Conservation (phyloP, 1,140 invertebrate genomes). For the Bombus haemorrhoidalis region DNA sequence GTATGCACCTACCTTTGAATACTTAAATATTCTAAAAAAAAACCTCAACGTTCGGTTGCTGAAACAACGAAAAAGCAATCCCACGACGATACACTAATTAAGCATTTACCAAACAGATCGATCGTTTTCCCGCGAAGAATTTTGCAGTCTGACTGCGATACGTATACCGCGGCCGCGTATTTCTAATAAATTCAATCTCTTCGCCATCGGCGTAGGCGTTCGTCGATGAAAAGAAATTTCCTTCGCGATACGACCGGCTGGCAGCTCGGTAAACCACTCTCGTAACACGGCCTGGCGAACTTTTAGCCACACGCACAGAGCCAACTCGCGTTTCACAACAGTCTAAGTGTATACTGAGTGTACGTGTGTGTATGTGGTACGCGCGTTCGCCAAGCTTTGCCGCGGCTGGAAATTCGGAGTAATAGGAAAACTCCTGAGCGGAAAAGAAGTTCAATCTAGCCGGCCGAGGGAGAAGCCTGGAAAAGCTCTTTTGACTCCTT, state of each 20-base stretch:
- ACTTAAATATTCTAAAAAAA: too few species aligned
- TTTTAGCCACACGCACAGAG: conserved; percentile 26
- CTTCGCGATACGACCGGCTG: conserved; percentile 26
- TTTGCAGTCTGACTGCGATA: not conserved
- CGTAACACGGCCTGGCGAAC: conserved; percentile 23
- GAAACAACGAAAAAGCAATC: not conserved
- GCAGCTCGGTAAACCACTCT: conserved; percentile 8
- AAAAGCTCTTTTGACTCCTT: conserved; percentile 80
- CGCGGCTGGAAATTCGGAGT: conserved; percentile 78
- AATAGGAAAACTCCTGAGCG: conserved; percentile 81
- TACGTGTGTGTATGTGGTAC: conserved; percentile 32
- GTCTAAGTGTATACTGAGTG: conserved; percentile 38
- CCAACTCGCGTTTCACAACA: not conserved
- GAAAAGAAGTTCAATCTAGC: conserved; percentile 81
- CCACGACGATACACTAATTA: not conserved
- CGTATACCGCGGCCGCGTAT: not conserved
- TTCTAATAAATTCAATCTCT: conserved; percentile 41
- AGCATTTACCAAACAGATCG: not conserved
- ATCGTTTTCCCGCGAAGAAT: not conserved
- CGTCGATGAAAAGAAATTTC: conserved; percentile 50
- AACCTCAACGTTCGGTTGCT: too few species aligned
- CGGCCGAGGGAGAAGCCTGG: conserved; percentile 70
- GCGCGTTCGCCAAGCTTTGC: conserved; percentile 50
- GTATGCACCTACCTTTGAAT: too few species aligned
- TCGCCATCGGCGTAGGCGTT: not conserved